phyloP scores from a whole-genome alignment of 1,140 invertebrate genomes.

The Hypsibius dujardini region DNA sequence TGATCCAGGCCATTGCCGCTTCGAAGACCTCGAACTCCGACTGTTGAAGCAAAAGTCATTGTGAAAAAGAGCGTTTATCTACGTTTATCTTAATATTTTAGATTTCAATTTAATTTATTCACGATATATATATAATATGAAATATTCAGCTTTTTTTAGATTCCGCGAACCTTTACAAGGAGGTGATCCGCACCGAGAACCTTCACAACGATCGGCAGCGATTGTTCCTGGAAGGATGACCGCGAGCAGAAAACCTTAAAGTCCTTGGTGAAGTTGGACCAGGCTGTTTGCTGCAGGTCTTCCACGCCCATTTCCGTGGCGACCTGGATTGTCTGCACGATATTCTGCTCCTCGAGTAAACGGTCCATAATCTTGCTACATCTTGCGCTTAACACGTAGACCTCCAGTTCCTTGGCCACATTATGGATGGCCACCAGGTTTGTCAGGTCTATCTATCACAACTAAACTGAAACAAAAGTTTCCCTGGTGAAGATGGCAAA shows the following conservation, averaged over 20 bases:
- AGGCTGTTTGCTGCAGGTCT: slow-evolving; percentile 8
- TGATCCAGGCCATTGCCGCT: slow-evolving; percentile 14
- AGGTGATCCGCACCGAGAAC: neutral
- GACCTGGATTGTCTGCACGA: slow-evolving; percentile 11
- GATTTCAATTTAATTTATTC: too few relatives aligned
- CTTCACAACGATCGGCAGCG: neutral
- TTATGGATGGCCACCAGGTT: neutral
- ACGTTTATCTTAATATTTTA: too few relatives aligned
- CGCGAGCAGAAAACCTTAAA: neutral
- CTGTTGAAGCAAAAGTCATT: neutral
- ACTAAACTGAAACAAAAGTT: neutral
- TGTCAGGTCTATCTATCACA: neutral
- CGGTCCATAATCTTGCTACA: slow-evolving; percentile 15
- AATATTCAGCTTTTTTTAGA: too few relatives aligned
- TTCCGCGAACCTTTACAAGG: neutral
- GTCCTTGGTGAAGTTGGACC: slow-evolving; percentile 13
- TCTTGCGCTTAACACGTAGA: neutral
- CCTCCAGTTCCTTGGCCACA: slow-evolving; percentile 11
- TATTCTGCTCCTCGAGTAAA: slow-evolving; percentile 10
- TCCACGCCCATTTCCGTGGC: slow-evolving; percentile 10
- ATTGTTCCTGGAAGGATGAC: slow-evolving; percentile 6
- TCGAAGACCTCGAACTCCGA: slow-evolving; percentile 12
- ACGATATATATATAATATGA: too few relatives aligned
- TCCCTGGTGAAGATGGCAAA: neutral
- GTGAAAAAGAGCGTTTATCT: too few relatives aligned